A percentile compares a stretch with the other conserved stretches of the same genome.
phyloP scores from a whole-genome alignment of 2,797 vertebrate genomes.

The Carapus acus region DNA sequence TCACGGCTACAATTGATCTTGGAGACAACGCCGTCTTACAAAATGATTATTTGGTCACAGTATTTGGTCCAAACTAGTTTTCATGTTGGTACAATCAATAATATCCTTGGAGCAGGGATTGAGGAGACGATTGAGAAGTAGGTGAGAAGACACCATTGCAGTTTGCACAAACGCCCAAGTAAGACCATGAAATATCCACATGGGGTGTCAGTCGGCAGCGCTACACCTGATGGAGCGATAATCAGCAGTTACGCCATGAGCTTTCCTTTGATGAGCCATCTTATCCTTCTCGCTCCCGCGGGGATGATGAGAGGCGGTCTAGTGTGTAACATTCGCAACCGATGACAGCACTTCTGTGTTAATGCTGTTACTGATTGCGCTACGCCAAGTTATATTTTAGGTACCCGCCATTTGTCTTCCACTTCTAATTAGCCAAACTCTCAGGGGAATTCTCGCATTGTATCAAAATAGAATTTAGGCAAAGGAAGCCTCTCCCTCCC shows the following conservation, averaged over 20 bases:
- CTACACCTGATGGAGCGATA: not conserved
- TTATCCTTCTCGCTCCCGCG: not conserved
- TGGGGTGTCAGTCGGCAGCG: not conserved
- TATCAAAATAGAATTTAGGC: conserved; percentile 1
- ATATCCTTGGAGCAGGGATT: too few species aligned
- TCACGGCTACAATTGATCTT: too few species aligned
- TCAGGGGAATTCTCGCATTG: not conserved
- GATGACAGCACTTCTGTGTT: not conserved
- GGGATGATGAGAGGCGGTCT: too few species aligned
- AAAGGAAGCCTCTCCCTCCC: not conserved
- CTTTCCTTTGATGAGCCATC: not conserved
- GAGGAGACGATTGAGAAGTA: too few species aligned
- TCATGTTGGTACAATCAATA: not conserved
- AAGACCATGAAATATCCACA: not conserved
- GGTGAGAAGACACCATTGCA: too few species aligned
- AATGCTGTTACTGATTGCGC: not conserved
- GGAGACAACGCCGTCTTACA: too few species aligned
- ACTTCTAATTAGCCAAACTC: not conserved
- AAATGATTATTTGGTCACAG: too few species aligned
- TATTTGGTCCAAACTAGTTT: too few species aligned
- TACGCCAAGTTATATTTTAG: not conserved
- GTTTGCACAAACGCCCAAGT: not conserved
- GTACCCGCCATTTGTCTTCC: not conserved
- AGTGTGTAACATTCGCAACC: too few species aligned
- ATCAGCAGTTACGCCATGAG: not conserved